Percentiles rank a stretch among this genome's conserved stretches.
phyloP scores from a whole-genome alignment of 2,888 invertebrate species.

The Aporophyla lueneburgensis region DNA sequence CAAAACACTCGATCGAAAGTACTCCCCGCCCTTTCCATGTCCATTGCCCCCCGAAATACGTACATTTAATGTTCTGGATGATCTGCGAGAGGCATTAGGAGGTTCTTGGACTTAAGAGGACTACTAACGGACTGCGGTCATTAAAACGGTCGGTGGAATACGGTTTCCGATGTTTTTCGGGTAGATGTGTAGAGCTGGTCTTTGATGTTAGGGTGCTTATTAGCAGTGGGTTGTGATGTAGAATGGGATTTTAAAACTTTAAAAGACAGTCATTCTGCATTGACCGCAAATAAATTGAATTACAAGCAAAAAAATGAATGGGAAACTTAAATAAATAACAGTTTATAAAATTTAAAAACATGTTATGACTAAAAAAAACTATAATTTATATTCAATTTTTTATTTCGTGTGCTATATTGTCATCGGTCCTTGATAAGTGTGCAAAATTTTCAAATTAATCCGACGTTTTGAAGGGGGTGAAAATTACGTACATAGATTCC shows the following conservation, averaged over 20 bases:
- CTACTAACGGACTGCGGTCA: slow-evolving; percentile 68
- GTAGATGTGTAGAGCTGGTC: slow-evolving; percentile 7
- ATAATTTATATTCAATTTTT: too few species aligned
- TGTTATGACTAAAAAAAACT: too few species aligned
- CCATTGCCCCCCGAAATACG: slow-evolving; percentile 70
- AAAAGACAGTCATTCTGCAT: neutral
- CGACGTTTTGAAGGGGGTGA: too few species aligned
- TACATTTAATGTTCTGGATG: slow-evolving; percentile 75
- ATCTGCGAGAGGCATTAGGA: slow-evolving; percentile 75
- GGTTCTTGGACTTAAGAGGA: slow-evolving; percentile 64
- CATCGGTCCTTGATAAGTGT: too few species aligned
- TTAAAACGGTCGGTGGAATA: slow-evolving; percentile 64
- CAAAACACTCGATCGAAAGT: slow-evolving; percentile 66
- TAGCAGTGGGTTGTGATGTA: neutral
- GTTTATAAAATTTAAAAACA: too few species aligned
- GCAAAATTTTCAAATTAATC: too few species aligned
- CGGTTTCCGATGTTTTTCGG: slow-evolving; percentile 58
- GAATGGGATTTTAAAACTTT: neutral
- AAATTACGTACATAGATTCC: too few species aligned
- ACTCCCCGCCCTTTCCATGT: slow-evolving; percentile 77
- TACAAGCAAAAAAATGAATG: neutral
- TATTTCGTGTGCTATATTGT: too few species aligned
- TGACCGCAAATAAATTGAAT: neutral
- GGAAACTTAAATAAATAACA: too few species aligned
- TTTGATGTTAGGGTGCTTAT: slow-evolving; percentile 26